Percentiles rank a stretch among this genome's conserved stretches.
Conservation (phyloP, 2,888 invertebrate genomes). For the Schizotus pectinicornis region DNA sequence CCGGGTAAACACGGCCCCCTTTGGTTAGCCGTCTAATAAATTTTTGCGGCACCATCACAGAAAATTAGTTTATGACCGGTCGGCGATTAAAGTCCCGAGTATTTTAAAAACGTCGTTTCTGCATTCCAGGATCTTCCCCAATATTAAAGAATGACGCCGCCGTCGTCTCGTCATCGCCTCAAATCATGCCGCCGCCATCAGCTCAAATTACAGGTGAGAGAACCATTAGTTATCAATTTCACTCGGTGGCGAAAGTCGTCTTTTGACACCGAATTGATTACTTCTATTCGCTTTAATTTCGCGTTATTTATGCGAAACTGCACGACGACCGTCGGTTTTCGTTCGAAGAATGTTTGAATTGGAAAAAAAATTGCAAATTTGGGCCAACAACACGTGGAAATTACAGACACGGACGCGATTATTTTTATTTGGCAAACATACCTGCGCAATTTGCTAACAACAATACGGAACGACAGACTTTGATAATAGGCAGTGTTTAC, state of each 20-base stretch:
- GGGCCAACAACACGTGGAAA: too few relatives aligned
- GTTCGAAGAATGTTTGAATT: not conserved
- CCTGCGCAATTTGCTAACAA: not conserved
- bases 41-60: too few relatives aligned
- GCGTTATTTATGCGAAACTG: constrained; percentile 8
- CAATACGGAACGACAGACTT: constrained; percentile 11
- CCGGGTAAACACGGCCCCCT: too few relatives aligned
- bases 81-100: not conserved
- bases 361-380: too few relatives aligned
- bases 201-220: constrained; percentile 23
- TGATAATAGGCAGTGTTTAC: constrained; percentile 13
- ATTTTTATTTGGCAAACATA: too few relatives aligned
- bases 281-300: constrained; percentile 11
- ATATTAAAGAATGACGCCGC: constrained; percentile 27
- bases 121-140: constrained; percentile 23
- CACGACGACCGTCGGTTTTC: too few relatives aligned
- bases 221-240: constrained; percentile 13
- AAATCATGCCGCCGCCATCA: constrained; percentile 18
- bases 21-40: too few relatives aligned
- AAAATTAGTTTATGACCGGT: too few relatives aligned
- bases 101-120: constrained; percentile 19
- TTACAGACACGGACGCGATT: too few relatives aligned
- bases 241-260: constrained; percentile 5
- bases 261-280: constrained; percentile 16
- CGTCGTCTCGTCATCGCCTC: constrained; percentile 13